Conservation (phyloP, 2,113 vertebrate species). For the Rattus rattus region DNA sequence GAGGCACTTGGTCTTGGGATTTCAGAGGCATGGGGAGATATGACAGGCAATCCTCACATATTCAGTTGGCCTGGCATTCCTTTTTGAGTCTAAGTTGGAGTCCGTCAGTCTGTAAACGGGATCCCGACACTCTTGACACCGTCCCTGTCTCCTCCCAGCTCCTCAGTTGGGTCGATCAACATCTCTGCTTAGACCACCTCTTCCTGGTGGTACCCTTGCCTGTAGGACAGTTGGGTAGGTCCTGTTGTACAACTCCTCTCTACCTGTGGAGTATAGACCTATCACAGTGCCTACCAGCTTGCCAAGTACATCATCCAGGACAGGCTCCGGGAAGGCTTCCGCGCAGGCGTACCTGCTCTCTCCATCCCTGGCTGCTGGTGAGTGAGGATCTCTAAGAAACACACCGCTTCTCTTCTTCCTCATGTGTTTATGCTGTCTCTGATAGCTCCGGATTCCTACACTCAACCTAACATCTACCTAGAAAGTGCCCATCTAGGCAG, state of each 20-base stretch:
- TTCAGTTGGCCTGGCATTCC: background rate
- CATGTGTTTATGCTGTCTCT: background rate
- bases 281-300: background rate
- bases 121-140: background rate
- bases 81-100: background rate
- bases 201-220: background rate
- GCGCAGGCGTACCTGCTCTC: background rate
- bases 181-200: background rate
- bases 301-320: background rate
- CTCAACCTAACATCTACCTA: background rate
- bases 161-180: background rate
- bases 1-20: background rate
- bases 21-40: background rate
- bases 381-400: background rate
- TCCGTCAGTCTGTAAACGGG: background rate
- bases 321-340: background rate
- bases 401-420: background rate
- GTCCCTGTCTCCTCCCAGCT: background rate
- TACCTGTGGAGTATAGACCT: background rate
- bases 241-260: background rate
- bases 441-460: background rate
- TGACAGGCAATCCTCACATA: background rate
- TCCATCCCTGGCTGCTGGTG: background rate
- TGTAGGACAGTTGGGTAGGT: background rate
- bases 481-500: background rate